A percentile compares a stretch with the other conserved stretches of the same genome.
These are phyloP conservation scores for Stichodactyla mertensii DNA, from an alignment of 64 coral and sea anemone genomes.

Conservation along the genomic window DNA sequence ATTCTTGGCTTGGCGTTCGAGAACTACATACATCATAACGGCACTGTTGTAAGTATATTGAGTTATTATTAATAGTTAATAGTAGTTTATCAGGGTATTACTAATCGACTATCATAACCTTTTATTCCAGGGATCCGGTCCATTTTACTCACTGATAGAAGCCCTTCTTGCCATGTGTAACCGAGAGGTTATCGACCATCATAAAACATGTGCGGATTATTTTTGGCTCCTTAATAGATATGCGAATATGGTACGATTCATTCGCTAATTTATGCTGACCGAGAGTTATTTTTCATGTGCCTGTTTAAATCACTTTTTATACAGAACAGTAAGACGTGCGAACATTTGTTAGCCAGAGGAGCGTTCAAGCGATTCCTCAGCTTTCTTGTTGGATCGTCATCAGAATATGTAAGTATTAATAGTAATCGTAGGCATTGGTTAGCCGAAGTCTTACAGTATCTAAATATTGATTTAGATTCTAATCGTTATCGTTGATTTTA, in stretches of 20 bases:
- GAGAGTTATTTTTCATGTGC: too few relatives aligned
- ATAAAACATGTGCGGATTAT: conserved; percentile 83
- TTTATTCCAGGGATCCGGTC: conserved; percentile 44
- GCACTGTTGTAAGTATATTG: conserved; percentile 44
- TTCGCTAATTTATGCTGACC: background rate
- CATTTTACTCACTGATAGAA: conserved; percentile 51
- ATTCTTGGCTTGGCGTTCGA: conserved; percentile 67
- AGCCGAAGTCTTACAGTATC: background rate
- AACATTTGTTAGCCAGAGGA: conserved; percentile 56
- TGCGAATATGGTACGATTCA: conserved; percentile 55
- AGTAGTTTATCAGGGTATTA: background rate
- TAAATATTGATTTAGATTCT: background rate
- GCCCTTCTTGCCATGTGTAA: conserved; percentile 73
- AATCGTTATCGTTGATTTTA: background rate
- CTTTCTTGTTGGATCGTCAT: conserved; percentile 75
- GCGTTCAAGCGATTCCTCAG: conserved; percentile 68
- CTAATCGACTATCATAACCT: background rate
- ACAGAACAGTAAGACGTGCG: conserved; percentile 70
- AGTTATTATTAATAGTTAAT: background rate
- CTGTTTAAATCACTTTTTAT: background rate
- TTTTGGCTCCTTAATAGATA: conserved; percentile 89
- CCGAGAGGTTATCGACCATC: conserved; percentile 77
- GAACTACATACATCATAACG: conserved; percentile 56
- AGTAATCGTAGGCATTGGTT: background rate
- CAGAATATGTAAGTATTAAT: conserved; percentile 65